A percentile compares a stretch with the other conserved stretches of the same genome.
These are phyloP conservation scores for Hypena proboscidalis DNA, from an alignment of 2,888 invertebrate genomes.

Conservation along the genomic window DNA sequence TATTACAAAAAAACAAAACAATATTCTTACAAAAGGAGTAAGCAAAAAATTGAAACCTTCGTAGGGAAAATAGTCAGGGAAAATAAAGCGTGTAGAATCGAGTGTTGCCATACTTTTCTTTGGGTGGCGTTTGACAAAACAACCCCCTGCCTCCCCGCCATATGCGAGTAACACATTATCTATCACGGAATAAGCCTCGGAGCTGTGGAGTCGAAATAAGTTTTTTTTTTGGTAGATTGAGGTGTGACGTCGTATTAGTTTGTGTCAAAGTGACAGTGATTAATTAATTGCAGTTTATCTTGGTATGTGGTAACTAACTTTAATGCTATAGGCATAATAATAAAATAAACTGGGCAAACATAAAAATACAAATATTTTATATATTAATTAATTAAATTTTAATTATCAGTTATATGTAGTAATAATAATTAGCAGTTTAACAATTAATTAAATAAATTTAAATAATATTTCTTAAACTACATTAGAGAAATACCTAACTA, in stretches of 20 bases:
- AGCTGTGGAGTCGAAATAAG: constrained; percentile 52
- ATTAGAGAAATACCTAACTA: too few relatives aligned
- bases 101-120: constrained; percentile 57
- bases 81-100: constrained; percentile 51
- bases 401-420: too few relatives aligned
- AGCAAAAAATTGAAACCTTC: constrained; percentile 41
- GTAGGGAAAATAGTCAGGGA: constrained; percentile 42
- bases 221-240: constrained; percentile 5
- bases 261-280: too few relatives aligned
- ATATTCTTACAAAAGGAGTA: constrained; percentile 37
- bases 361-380: too few relatives aligned
- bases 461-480: too few relatives aligned
- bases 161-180: constrained; percentile 81
- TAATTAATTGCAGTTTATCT: too few relatives aligned
- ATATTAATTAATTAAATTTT: too few relatives aligned
- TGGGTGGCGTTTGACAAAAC: constrained; percentile 79
- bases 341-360: too few relatives aligned
- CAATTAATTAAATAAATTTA: too few relatives aligned
- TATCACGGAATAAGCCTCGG: constrained; percentile 66
- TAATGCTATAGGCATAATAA: too few relatives aligned
- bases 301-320: too few relatives aligned
- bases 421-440: too few relatives aligned
- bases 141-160: constrained; percentile 62
- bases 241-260: not conserved
- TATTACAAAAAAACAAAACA: constrained; percentile 45